Conservation (phyloP, 2,888 invertebrate species). For the Rhamnusium bicolor region DNA sequence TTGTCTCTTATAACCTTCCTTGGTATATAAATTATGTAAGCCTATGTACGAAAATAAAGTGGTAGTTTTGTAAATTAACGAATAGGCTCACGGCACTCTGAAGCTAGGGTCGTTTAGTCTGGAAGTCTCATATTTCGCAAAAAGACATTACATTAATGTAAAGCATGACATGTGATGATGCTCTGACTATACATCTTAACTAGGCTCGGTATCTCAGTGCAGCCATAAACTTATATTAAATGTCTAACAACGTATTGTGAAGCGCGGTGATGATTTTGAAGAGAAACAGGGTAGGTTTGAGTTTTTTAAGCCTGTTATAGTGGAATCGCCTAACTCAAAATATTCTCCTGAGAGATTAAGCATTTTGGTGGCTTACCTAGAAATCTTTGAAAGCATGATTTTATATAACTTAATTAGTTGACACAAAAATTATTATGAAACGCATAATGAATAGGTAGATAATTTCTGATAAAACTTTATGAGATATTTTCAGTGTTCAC, state of each 20-base stretch:
- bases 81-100: constrained; percentile 34
- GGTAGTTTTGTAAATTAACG: constrained; percentile 46
- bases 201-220: constrained; percentile 54
- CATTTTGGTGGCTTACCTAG: no score
- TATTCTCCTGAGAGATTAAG: no score
- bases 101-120: constrained; percentile 42
- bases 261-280: not conserved
- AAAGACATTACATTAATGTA: constrained; percentile 59
- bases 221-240: constrained; percentile 63
- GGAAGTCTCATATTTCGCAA: constrained; percentile 46
- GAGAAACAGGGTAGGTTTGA: not conserved
- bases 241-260: constrained; percentile 53
- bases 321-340: no score
- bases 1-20: constrained; percentile 24
- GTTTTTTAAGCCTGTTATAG: no score
- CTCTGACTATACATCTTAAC: constrained; percentile 58
- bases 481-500: no score
- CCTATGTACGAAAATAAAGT: constrained; percentile 48
- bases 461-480: no score
- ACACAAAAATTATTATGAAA: no score
- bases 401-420: no score
- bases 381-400: no score
- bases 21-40: constrained; percentile 42
- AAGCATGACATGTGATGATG: constrained; percentile 58
- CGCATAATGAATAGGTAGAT: no score